Base-by-base conservation (phyloP, 2,797 vertebrate species). In the Chelon labrosus region DNA sequence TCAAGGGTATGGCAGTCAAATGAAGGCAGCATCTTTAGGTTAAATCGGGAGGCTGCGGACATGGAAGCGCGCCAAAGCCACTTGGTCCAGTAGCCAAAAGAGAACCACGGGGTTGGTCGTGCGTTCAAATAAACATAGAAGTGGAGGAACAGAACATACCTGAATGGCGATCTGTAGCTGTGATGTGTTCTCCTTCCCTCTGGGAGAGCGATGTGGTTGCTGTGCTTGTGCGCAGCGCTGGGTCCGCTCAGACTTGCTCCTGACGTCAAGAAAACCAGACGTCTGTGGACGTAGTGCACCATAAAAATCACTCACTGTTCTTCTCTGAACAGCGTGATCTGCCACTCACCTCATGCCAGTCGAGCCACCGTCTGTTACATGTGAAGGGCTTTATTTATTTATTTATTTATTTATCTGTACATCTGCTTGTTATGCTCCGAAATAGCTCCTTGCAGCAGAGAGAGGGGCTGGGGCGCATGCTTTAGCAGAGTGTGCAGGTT, bases 251-350 rank as follows among this genome's bases (percentile, higher is more conserved):
- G 79, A 84, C 87, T 86, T 85, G 14, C 85, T 90, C 85, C 87
- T 94, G 91, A 93, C 93, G 93, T 94, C 93, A 93, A 81, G 87
- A 82, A 63, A 62, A 74, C 54, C 88, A 85, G 86, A 84, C 89
- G 88, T 87, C 82, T 86, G 73, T 82, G 85, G 83, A 87, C 86
- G 84, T 82, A 88, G 88, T 85, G 90, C 86, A 86, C 85, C 88
- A 87, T 11, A 69, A 83, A 77, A 91, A 84, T 78, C 85, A 73
- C 71, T 65, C 80, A 52, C 31, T 86, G 85, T n/a, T 46, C 87
- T n/a, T 46, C 87, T 65, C 69, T 55, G 16, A 64, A 61, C 79
- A 73, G 37, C 78, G 72, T 47, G 70, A 87, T 82, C 72, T 57
- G 76, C 51, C 68, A 62, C 49, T 65, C 83, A 58, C 80, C 73